These are phyloP conservation scores for Pseudotriccus pelzelni DNA, from an alignment of 2,797 vertebrate species.

Conservation along the genomic window DNA sequence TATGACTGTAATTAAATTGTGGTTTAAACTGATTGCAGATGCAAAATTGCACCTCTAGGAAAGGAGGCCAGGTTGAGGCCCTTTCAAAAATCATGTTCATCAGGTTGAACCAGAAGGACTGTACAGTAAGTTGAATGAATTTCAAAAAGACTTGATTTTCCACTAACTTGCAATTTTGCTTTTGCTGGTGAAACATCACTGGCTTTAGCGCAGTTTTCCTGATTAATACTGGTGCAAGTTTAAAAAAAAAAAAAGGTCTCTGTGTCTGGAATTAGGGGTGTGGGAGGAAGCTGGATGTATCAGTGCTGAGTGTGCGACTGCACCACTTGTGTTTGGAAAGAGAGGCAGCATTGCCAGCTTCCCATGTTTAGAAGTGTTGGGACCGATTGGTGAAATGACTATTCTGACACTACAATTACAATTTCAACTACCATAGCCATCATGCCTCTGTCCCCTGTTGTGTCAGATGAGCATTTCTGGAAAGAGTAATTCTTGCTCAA, in stretches of 20 bases:
- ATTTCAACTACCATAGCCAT: not conserved
- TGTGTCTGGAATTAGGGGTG: constrained; percentile 37
- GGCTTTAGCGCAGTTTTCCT: constrained; percentile 6
- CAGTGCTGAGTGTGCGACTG: not conserved
- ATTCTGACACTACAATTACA: not conserved
- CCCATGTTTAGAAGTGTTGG: not conserved
- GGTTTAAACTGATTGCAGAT: constrained; percentile 53
- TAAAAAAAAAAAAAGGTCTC: not conserved
- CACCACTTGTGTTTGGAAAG: constrained; percentile 9
- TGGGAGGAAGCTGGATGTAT: constrained; percentile 35
- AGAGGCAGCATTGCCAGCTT: not conserved
- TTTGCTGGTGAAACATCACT: constrained; percentile 14
- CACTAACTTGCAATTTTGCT: constrained; percentile 35
- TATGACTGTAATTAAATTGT: constrained; percentile 47
- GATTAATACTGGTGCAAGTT: not conserved
- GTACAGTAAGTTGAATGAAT: constrained; percentile 24
- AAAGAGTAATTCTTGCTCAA: constrained; percentile 8
- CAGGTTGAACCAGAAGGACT: constrained; percentile 46
- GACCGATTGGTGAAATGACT: not conserved
- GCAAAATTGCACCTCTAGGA: constrained; percentile 57
- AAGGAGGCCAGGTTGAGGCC: constrained; percentile 37
- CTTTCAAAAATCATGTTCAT: constrained; percentile 55
- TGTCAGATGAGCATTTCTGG: constrained; percentile 27
- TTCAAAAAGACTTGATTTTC: constrained; percentile 40
- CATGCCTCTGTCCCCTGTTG: not conserved